A percentile compares a stretch with the other conserved stretches of the same genome.
Conservation (phyloP, 2,888 invertebrate genomes). For the Conomelus anceps region DNA sequence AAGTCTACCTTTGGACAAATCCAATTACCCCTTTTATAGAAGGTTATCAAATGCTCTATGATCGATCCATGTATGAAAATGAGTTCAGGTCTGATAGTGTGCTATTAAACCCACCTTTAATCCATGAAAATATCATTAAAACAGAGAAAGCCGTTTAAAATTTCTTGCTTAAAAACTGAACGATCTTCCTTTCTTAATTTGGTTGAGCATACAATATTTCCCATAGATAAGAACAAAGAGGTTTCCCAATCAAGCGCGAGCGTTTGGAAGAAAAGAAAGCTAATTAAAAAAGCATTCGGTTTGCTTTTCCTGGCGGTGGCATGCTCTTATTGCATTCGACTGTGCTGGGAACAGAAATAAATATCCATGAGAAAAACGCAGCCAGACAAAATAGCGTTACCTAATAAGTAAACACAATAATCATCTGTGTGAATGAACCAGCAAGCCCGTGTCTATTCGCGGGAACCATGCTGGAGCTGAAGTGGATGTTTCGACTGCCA, state of each 20-base stretch:
- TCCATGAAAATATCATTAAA: not conserved
- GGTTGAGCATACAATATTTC: not conserved
- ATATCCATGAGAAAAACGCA: not conserved
- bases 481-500: not conserved
- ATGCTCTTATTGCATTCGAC: not conserved
- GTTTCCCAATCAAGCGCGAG: not conserved
- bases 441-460: not conserved
- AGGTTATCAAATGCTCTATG: no score
- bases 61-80: no score
- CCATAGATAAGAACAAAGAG: not conserved
- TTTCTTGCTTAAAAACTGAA: not conserved
- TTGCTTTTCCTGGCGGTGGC: not conserved
- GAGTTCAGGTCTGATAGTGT: no score
- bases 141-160: not conserved
- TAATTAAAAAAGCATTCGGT: not conserved
- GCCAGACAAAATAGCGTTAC: not conserved
- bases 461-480: not conserved
- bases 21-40: no score
- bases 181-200: not conserved
- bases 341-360: not conserved
- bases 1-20: no score
- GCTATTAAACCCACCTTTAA: no score
- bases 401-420: not conserved
- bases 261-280: not conserved
- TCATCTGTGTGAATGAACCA: not conserved